Percentiles rank a stretch among this genome's conserved stretches.
phyloP scores from a whole-genome alignment of 2,888 invertebrate species.

The Epinotia ramella region DNA sequence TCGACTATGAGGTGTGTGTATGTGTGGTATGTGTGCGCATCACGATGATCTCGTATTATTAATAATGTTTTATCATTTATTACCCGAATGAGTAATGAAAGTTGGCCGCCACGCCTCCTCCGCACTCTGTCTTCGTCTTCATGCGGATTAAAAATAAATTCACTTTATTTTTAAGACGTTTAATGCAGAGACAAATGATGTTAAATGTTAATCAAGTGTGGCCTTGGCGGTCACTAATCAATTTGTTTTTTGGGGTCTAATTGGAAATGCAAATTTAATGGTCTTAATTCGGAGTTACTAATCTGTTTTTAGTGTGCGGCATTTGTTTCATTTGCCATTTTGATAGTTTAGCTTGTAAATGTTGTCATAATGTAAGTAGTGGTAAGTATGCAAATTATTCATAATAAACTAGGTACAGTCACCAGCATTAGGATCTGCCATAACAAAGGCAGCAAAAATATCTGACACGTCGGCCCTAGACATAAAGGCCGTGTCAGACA shows the following conservation, averaged over 20 bases:
- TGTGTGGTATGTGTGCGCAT: slow-evolving; percentile 71
- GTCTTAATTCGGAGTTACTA: slow-evolving; percentile 16
- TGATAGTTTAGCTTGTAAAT: background rate
- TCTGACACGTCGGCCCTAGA: no score
- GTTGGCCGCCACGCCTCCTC: slow-evolving; percentile 79
- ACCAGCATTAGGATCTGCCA: no score
- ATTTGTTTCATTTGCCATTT: slow-evolving; percentile 17
- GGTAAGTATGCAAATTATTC: no score
- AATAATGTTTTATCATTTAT: slow-evolving; percentile 86
- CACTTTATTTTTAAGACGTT: slow-evolving; percentile 63
- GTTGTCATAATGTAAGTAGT: no score
- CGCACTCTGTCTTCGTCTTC: slow-evolving; percentile 81
- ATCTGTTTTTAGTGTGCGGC: slow-evolving; percentile 7
- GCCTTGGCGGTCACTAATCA: slow-evolving; percentile 51
- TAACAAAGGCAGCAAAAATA: no score
- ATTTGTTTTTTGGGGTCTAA: slow-evolving; percentile 46
- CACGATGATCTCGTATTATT: slow-evolving; percentile 75
- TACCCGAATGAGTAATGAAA: slow-evolving; percentile 83
- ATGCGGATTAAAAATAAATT: slow-evolving; percentile 72
- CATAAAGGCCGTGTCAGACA: no score
- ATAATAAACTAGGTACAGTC: no score
- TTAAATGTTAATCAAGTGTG: slow-evolving; percentile 57
- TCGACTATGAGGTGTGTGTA: slow-evolving; percentile 55
- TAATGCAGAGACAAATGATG: slow-evolving; percentile 76
- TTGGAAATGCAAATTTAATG: slow-evolving; percentile 45